phyloP scores from a whole-genome alignment of 2,113 vertebrate genomes.

The Felis chaus region DNA sequence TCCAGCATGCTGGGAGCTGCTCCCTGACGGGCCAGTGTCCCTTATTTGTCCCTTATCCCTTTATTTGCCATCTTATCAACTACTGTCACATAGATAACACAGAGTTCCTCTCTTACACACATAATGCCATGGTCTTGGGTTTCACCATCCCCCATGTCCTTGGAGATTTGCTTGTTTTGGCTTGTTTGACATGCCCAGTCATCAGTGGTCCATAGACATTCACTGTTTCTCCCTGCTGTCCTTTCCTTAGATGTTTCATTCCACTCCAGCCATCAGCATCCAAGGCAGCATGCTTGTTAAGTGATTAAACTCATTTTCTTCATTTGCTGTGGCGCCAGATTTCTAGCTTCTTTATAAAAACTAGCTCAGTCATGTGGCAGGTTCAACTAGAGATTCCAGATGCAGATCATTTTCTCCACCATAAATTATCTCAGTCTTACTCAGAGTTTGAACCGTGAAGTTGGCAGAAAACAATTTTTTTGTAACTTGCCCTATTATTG shows the following conservation, averaged over 20 bases:
- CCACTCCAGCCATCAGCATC: slow-evolving; percentile 84
- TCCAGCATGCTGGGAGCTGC: background rate
- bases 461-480: slow-evolving; percentile 59
- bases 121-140: background rate
- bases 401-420: slow-evolving; percentile 84
- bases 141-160: slow-evolving; percentile 1
- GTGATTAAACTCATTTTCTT: slow-evolving; percentile 92
- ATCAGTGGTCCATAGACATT: slow-evolving; percentile 82
- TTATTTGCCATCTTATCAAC: background rate
- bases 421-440: slow-evolving; percentile 83
- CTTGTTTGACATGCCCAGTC: slow-evolving; percentile 81
- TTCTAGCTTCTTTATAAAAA: slow-evolving; percentile 89
- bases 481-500: background rate
- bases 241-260: slow-evolving; percentile 82
- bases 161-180: slow-evolving; percentile 88
- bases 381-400: slow-evolving; percentile 84
- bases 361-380: slow-evolving; percentile 85
- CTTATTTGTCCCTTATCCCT: background rate
- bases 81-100: background rate
- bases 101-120: background rate
- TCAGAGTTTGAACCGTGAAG: slow-evolving; percentile 67
- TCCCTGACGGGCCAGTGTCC: no score
- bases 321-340: slow-evolving; percentile 89
- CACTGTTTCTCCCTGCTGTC: slow-evolving; percentile 82
- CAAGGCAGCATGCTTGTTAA: slow-evolving; percentile 83